A percentile compares a stretch with the other conserved stretches of the same genome.
Evolutionary conservation across 2,888 invertebrate species (phyloP).

Genomic region (Mactromeris polynyma): DNA sequence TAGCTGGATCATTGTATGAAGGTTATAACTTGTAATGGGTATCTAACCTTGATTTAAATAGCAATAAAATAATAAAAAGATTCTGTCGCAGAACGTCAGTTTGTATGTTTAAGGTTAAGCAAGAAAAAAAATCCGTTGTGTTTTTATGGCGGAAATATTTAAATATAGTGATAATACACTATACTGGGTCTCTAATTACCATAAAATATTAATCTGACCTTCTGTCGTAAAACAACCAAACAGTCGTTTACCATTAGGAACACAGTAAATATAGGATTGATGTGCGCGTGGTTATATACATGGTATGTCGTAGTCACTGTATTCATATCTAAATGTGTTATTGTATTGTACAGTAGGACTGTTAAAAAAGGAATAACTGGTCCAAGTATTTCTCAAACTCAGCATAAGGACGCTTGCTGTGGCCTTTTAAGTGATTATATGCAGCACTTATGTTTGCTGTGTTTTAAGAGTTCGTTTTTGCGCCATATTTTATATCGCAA

Average conservation of each 20-base stretch:
- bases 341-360: no score
- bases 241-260: not conserved
- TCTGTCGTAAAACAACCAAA: not conserved
- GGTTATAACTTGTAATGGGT: not conserved
- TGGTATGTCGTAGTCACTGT: no score
- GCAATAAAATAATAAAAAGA: constrained; percentile 19
- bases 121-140: not conserved
- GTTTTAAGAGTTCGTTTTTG: no score
- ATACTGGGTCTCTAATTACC: not conserved
- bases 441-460: no score
- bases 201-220: constrained; percentile 8
- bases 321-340: no score
- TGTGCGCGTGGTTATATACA: no score
- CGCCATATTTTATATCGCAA: not conserved
- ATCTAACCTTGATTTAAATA: not conserved
- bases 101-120: not conserved
- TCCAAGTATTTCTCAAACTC: no score
- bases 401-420: no score
- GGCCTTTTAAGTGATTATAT: no score
- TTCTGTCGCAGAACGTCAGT: not conserved
- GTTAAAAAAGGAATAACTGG: no score
- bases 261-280: not conserved
- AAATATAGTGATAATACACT: not conserved
- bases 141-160: constrained; percentile 7
- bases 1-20: not conserved